Base-by-base conservation (phyloP, 2,888 invertebrate species). In the Oscheius onirici region DNA sequence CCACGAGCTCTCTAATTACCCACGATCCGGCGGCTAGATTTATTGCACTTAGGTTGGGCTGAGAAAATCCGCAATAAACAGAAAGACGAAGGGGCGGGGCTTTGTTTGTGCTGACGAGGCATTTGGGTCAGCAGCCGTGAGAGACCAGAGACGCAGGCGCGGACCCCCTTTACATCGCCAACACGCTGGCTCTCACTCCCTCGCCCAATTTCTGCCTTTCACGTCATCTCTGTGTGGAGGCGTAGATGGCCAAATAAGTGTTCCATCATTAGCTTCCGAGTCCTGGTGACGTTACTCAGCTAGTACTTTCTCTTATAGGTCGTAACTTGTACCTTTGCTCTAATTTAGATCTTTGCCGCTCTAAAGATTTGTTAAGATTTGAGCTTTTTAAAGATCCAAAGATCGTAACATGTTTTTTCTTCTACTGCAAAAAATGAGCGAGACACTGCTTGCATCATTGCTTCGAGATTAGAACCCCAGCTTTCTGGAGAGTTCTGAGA, bases 131-230 rank as follows among this genome's bases (percentile, higher is more conserved):
- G 17, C 49, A 28, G 40, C 17, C 15, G 58, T 22, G 60, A 63
- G 63, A 63, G 63, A 40, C 60, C 49, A 63, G 63, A 63, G 28
- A 63, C 46, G 49, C 46, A 24, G 26, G 49, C 63, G 28, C n/a
- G 15, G 15, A 34, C 5, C 34, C n/a, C 58, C 41, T 63, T 63
- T 49, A 44, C 61, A 44, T 46, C 61, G 34, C 63, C 34, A 34
- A 24, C 28, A 8, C 49, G 24, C 49, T 63, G 63, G 49, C 46
- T 63, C 63, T 46, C 49, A 28, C 26, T 28, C 24, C 43, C 60
- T 22, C 61, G 43, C 22, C 17, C 40, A 41, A 40, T 58, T 58
- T 34, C 41, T 26, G 15, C 63, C n/a, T 28, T 40, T 49, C 34
- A 49, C 63, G 63, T 63, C 63, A 63, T 63, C 34, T 49, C n/a